A percentile compares a stretch with the other conserved stretches of the same genome.
phyloP scores from a whole-genome alignment of 37 sponge, comb jelly and placozoan genomes.

The Halichondria panicea region DNA sequence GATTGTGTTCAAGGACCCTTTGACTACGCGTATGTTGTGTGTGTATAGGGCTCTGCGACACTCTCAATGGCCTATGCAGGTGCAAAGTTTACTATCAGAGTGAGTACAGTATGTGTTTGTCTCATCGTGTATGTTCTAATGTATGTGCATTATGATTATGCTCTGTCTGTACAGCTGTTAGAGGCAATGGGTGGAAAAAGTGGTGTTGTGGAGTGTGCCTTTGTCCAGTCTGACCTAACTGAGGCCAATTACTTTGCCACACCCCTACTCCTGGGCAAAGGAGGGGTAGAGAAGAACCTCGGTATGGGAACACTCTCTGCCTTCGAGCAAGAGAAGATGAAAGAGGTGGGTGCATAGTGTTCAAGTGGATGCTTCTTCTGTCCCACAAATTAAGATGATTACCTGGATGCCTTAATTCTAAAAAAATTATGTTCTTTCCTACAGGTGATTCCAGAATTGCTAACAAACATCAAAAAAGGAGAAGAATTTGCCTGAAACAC shows the following conservation, averaged over 20 bases:
- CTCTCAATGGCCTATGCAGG: slow-evolving; percentile 99
- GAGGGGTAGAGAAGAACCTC: slow-evolving; percentile 81
- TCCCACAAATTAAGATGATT: background rate
- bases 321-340: slow-evolving; percentile 82
- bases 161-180: slow-evolving; percentile 42
- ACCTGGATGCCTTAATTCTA: background rate
- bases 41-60: slow-evolving; percentile 94
- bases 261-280: slow-evolving; percentile 82
- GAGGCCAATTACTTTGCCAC: slow-evolving; percentile 93
- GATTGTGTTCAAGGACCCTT: background rate
- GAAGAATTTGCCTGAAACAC: slow-evolving; percentile 58
- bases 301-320: slow-evolving; percentile 85
- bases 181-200: slow-evolving; percentile 70
- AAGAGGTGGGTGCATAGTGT: slow-evolving; percentile 49
- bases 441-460: slow-evolving; percentile 82
- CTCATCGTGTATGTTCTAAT: background rate
- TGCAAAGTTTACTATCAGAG: slow-evolving; percentile 75
- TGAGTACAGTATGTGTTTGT: slow-evolving; percentile 25
- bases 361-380: background rate
- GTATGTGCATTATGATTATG: background rate
- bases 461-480: slow-evolving; percentile 91
- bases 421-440: background rate
- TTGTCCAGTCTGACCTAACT: slow-evolving; percentile 83
- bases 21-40: slow-evolving; percentile 1
- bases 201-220: slow-evolving; percentile 94